Evolutionary conservation across 1,140 invertebrate species (phyloP), one percentile per base, ranked within the genome.

Genomic region (Hestina assimilis): DNA sequence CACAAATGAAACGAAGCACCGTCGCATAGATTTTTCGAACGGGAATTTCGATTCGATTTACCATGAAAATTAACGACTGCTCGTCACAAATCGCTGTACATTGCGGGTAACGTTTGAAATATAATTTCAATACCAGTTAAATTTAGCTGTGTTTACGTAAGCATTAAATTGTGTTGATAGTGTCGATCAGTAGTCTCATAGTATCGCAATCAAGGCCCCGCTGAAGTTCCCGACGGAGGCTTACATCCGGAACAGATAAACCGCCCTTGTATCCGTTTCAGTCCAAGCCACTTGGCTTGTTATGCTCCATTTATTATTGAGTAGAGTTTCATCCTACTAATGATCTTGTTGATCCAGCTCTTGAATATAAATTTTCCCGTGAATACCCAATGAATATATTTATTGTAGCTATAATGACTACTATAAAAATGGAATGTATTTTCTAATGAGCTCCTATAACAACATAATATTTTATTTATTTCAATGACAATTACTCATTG

Each of bases 171-270:
- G n/a, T 15, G 15, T 12, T 14, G 31, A 15, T 15, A 35, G 5
- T 14, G 7, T 35, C 31, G 31, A 14, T 35, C 12, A 35, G 14
- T 35, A 14, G 4, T 15, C 31, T 21, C 29, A 55, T 26, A 35
- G 53, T 48, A 35, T 17, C 14, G 17, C 26, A 56, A 56, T 56
- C 45, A 45, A 51, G 43, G 17, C 28, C 51, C 29, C 9, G 23
- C 24, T 43, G 19, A 14, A 53, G 41, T 47, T 48, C 45, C 17
- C 46, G 20, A 12, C 40, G 33, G 35, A 33, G 40, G 43, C 63
- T 69, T 54, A 61, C 66, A 69, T 66, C 66, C 66, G 59, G 59
- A 55, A 31, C 40, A 66, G 63, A 65, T 71, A 68, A 71, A 59
- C 65, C 56, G 28, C 20, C 57, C 61, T 67, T 65, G 62, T 69